Evolutionary conservation across 2,113 vertebrate genomes (phyloP).

Genomic region (Oreamnos americanus): DNA sequence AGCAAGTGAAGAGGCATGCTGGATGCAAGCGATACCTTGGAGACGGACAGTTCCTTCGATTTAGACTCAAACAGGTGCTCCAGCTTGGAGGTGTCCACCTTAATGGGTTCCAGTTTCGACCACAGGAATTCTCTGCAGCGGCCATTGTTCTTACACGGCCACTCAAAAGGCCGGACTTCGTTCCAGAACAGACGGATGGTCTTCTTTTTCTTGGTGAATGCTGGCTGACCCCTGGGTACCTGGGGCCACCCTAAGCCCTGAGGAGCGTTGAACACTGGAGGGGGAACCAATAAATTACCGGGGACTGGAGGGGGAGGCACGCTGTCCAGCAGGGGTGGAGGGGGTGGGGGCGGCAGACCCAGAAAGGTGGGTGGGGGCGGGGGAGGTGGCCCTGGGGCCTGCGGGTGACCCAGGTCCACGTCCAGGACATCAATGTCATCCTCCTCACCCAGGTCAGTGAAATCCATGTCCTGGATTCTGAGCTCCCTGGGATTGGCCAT

Average conservation of each 20-base stretch:
- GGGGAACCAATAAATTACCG: slow-evolving; percentile 86
- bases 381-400: slow-evolving; percentile 86
- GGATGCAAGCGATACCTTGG: slow-evolving; percentile 87
- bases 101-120: slow-evolving; percentile 96
- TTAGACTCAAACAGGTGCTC: slow-evolving; percentile 99
- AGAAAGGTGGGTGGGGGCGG: slow-evolving; percentile 84
- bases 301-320: slow-evolving; percentile 87
- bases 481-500: slow-evolving; percentile 94
- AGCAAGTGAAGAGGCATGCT: slow-evolving; percentile 32
- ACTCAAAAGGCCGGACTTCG: slow-evolving; percentile 94
- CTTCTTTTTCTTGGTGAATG: slow-evolving; percentile 98
- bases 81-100: slow-evolving; percentile 95
- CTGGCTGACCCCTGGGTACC: slow-evolving; percentile 86
- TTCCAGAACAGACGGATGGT: slow-evolving; percentile 99
- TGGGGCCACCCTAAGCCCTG: slow-evolving; percentile 88
- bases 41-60: slow-evolving; percentile 96
- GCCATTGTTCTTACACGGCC: slow-evolving; percentile 91
- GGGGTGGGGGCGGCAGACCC: slow-evolving; percentile 81
- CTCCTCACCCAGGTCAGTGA: slow-evolving; percentile 95
- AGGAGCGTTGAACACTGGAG: slow-evolving; percentile 79
- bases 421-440: slow-evolving; percentile 94
- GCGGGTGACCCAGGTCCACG: slow-evolving; percentile 85
- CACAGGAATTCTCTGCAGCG: slow-evolving; percentile 94
- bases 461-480: slow-evolving; percentile 98
- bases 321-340: slow-evolving; percentile 84